Evolutionary conservation across 2,113 vertebrate genomes (phyloP).

Genomic region (Psittacus erithacus): DNA sequence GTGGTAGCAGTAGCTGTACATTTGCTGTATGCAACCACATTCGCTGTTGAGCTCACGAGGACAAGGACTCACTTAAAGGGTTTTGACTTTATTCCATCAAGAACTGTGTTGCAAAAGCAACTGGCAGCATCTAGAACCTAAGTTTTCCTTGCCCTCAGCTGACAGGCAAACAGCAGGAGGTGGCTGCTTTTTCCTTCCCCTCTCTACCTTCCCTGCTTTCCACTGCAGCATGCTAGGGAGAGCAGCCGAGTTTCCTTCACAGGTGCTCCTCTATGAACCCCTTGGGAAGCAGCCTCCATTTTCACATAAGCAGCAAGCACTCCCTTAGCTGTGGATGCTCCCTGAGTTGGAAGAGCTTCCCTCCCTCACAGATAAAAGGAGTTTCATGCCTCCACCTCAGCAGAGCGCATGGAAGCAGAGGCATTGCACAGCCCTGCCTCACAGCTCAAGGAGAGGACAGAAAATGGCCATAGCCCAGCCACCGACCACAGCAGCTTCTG

Average conservation of each 20-base stretch:
- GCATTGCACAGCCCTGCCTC: not conserved
- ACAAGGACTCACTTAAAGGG: not conserved
- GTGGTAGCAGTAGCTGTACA: too few relatives aligned
- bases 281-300: not conserved
- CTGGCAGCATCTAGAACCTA: not conserved
- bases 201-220: not conserved
- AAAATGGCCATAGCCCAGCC: accelerated
- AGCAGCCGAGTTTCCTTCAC: not conserved
- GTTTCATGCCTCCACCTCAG: not conserved
- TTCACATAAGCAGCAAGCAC: not conserved
- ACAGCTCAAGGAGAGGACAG: not conserved
- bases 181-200: not conserved
- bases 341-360: not conserved
- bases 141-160: not conserved
- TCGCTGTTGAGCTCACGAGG: not conserved
- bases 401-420: accelerated
- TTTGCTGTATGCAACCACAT: not conserved
- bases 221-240: not conserved
- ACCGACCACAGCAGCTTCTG: accelerated
- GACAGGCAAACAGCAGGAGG: not conserved
- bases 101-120: not conserved
- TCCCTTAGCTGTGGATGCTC: not conserved
- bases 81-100: not conserved
- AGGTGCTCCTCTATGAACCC: not conserved
- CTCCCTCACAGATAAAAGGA: not conserved